These are phyloP conservation scores for Drosophila subsilvestris DNA, from an alignment of 2,888 invertebrate species.

Conservation along the genomic window DNA sequence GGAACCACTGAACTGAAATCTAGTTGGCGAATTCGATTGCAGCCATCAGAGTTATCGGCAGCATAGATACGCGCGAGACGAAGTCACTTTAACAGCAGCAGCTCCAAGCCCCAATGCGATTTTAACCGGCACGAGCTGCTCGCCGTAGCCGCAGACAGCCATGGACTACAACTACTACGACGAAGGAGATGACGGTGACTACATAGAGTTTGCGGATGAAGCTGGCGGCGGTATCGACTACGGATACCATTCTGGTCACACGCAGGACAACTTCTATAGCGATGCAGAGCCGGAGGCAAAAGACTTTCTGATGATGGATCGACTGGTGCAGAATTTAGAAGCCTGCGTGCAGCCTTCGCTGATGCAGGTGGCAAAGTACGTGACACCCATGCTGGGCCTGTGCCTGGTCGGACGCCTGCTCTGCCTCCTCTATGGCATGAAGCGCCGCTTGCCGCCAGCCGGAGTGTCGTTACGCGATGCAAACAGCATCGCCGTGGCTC, in stretches of 20 bases:
- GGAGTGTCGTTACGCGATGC: slow-evolving; percentile 10
- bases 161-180: slow-evolving; percentile 71
- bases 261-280: background rate
- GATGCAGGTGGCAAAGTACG: slow-evolving; percentile 52
- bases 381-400: slow-evolving; percentile 54
- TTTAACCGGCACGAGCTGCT: background rate
- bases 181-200: slow-evolving; percentile 60
- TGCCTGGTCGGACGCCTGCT: slow-evolving; percentile 49
- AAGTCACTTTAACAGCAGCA: slow-evolving; percentile 3
- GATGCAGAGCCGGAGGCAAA: background rate
- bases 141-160: slow-evolving; percentile 4
- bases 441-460: background rate
- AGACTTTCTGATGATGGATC: slow-evolving; percentile 10
- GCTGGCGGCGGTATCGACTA: slow-evolving; percentile 13
- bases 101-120: background rate
- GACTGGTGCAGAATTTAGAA: slow-evolving; percentile 41
- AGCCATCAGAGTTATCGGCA: background rate
- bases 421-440: slow-evolving; percentile 40
- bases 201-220: slow-evolving; percentile 53
- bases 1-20: background rate
- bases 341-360: slow-evolving; percentile 60
- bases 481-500: slow-evolving; percentile 25
- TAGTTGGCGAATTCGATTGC: background rate
- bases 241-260: background rate
- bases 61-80: background rate